Evolutionary conservation across 2,113 vertebrate genomes (phyloP).

Genomic region (Bujurquina vittata): DNA sequence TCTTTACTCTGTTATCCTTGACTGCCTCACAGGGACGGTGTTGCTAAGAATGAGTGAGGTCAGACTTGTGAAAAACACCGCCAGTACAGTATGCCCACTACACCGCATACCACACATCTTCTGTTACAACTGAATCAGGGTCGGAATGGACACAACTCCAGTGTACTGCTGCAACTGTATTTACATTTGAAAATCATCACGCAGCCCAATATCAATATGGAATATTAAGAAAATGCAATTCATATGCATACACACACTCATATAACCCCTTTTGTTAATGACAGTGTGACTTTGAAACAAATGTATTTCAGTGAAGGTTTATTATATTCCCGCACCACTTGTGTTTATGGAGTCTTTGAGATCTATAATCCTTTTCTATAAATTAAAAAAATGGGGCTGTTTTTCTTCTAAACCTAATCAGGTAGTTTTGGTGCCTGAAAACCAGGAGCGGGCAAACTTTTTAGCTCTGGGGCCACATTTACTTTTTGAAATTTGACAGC

Average conservation of each 20-base stretch:
- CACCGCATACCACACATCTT: background rate
- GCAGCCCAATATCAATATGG: background rate
- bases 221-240: background rate
- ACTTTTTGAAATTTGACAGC: too few relatives aligned
- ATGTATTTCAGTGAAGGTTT: background rate
- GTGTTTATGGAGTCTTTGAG: background rate
- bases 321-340: background rate
- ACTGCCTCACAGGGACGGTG: background rate
- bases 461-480: too few relatives aligned
- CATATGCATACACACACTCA: background rate
- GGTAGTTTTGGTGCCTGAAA: background rate
- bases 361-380: background rate
- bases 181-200: background rate
- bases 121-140: background rate
- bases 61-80: background rate
- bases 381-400: background rate
- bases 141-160: background rate
- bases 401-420: slow-evolving; percentile 3
- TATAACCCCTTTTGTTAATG: background rate
- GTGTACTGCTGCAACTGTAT: background rate
- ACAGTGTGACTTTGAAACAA: background rate
- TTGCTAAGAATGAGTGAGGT: background rate
- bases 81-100: background rate
- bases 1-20: slow-evolving; percentile 7
- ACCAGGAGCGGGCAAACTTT: too few relatives aligned